Evolutionary conservation across 2,797 vertebrate genomes (phyloP).

Genomic region (Sebastes oblongus): DNA sequence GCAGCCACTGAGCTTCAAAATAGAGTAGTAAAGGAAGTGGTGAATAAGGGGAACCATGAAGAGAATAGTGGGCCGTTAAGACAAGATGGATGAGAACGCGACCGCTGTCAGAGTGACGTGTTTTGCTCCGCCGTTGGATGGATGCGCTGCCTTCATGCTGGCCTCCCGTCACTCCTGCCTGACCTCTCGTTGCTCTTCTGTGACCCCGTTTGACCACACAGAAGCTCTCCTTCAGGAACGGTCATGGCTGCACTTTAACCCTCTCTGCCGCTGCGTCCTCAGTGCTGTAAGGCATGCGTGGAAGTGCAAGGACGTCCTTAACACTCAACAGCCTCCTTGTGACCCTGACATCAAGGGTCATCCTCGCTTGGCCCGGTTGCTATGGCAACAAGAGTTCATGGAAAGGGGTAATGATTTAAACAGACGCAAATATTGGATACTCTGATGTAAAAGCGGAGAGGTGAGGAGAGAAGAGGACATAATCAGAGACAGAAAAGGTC

Average conservation of each 20-base stretch:
- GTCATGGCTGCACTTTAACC: constrained; percentile 57
- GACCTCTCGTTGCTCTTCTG: constrained; percentile 45
- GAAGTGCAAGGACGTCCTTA: constrained; percentile 36
- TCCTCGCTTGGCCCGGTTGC: background rate
- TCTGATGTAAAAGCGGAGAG: background rate
- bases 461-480: background rate
- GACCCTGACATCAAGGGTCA: constrained; percentile 40
- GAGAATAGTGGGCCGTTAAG: background rate
- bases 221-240: constrained; percentile 67
- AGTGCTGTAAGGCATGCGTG: constrained; percentile 9
- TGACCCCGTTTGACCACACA: constrained; percentile 73
- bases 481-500: constrained; percentile 18
- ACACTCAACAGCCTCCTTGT: constrained; percentile 15
- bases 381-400: constrained; percentile 7
- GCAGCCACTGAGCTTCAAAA: background rate
- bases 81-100: constrained; percentile 9
- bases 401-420: constrained; percentile 1
- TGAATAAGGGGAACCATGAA: background rate
- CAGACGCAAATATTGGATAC: constrained; percentile 7
- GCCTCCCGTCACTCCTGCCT: constrained; percentile 33
- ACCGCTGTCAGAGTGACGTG: constrained; percentile 15
- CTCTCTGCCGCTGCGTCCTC: background rate
- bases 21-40: background rate
- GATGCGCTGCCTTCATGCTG: constrained; percentile 18
- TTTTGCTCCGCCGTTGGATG: constrained; percentile 11